phyloP scores from a whole-genome alignment of 1,140 invertebrate species.

The Brachionus rubens region DNA sequence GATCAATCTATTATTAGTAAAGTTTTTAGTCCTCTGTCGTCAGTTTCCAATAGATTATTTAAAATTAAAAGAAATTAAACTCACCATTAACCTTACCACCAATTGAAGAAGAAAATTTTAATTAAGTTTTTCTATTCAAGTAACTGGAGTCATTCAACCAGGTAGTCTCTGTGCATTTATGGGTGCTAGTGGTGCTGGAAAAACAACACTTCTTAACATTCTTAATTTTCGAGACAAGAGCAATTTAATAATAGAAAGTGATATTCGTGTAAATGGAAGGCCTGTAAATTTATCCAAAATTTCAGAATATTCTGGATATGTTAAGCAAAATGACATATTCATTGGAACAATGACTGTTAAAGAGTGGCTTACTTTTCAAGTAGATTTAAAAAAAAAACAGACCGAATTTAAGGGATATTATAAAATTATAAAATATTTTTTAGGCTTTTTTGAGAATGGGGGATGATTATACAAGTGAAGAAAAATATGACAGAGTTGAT shows the following conservation, averaged over 20 bases:
- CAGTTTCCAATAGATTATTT: no score
- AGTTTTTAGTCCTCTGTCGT: no score
- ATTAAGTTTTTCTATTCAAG: slow-evolving; percentile 48
- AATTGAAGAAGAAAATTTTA: neutral
- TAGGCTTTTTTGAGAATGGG: slow-evolving; percentile 67
- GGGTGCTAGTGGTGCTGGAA: slow-evolving; percentile 76
- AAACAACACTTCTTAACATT: slow-evolving; percentile 78
- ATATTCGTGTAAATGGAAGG: slow-evolving; percentile 62
- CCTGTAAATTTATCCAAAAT: slow-evolving; percentile 49
- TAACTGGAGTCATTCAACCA: slow-evolving; percentile 72
- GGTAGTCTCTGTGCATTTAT: slow-evolving; percentile 77
- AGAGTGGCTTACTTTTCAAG: slow-evolving; percentile 87
- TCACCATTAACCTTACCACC: no score
- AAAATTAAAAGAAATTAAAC: no score
- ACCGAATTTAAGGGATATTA: neutral
- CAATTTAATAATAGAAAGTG: slow-evolving; percentile 71
- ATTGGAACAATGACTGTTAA: slow-evolving; percentile 83
- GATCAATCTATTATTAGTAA: no score
- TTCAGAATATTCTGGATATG: slow-evolving; percentile 9
- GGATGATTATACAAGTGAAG: slow-evolving; percentile 51
- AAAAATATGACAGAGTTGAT: slow-evolving; percentile 61
- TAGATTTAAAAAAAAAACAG: slow-evolving; percentile 54
- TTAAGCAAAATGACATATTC: slow-evolving; percentile 72
- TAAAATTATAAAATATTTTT: slow-evolving; percentile 46
- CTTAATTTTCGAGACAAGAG: slow-evolving; percentile 66